Evolutionary conservation across 92 coral and sea anemone species (phyloP), one percentile per base, ranked within the genome.

Genomic region (Blastomussa wellsi): DNA sequence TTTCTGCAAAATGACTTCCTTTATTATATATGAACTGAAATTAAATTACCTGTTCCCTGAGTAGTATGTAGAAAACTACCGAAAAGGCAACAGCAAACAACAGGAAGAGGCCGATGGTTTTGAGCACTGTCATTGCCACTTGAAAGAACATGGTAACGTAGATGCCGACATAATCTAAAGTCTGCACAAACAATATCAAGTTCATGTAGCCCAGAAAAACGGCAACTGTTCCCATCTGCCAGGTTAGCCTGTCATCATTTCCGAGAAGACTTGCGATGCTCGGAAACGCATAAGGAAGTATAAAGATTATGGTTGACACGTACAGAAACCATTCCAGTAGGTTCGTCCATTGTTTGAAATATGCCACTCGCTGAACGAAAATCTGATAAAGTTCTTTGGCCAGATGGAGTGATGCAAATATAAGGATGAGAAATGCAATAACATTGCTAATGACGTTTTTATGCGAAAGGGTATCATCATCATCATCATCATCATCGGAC

Each of bases 111-210:
- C 82, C 79, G 80, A 91, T 84, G 36, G 94, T 92, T 29, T 81
- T 88, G 39, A 91, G 36, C 72, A 95, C 78, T 1, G 98, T 95
- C 77, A 76, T 91, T 82, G 92, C 74, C 52, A 95, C 94, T 79
- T 93, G 97, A 14, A 93, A 80, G 75, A 95, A 95, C 98, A 95
- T 95, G 2, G 98, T 93, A 57, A 95, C 95, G 76, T 95, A 95
- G 74, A 95, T 81, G 5, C 98, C 98, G 11, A 93, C 70, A 80
- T 89, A 84, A 36, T 90, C 86, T 47, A 93, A 51, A 44, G 89
- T 90, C 65, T 92, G 90, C 36, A 91, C 80, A 76, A 90, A 81
- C 64, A 95, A 82, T 33, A 95, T 93, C 69, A 95, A 72, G 76
- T 93, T 88, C 77, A 94, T 83, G 83, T 93, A 95, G 32, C 93